These are phyloP conservation scores for Naja naja DNA, from an alignment of 2,113 vertebrate species.

Conservation along the genomic window DNA sequence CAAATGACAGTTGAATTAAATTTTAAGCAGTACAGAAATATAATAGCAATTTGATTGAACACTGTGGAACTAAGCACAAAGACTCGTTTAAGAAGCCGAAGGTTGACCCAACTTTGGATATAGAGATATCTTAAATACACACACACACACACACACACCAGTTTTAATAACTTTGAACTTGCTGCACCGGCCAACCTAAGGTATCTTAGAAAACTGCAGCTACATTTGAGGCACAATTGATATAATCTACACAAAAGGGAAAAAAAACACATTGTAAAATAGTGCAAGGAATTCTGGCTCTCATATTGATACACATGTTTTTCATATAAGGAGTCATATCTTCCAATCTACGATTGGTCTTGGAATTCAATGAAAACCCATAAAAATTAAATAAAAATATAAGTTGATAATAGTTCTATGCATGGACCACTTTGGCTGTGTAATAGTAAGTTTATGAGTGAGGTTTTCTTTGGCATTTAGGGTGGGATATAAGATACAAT, in stretches of 20 bases:
- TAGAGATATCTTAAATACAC: background rate
- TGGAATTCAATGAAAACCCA: background rate
- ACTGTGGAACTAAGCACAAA: background rate
- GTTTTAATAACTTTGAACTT: background rate
- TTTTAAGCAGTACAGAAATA: background rate
- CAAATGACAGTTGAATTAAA: constrained; percentile 3
- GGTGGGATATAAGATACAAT: background rate
- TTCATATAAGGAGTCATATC: background rate
- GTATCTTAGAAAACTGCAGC: background rate
- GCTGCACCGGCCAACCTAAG: background rate
- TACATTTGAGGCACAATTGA: background rate
- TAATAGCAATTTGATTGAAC: background rate
- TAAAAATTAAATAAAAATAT: background rate
- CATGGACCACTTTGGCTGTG: background rate
- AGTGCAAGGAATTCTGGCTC: background rate
- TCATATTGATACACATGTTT: background rate
- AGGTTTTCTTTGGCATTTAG: background rate
- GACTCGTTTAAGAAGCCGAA: background rate
- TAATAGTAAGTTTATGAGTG: background rate
- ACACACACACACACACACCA: too few species aligned
- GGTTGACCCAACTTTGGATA: background rate
- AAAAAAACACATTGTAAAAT: background rate
- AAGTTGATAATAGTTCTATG: background rate
- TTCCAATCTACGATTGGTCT: background rate
- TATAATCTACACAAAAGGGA: background rate